phyloP scores from a whole-genome alignment of 1,140 invertebrate species.

The Monomorium pharaonis region DNA sequence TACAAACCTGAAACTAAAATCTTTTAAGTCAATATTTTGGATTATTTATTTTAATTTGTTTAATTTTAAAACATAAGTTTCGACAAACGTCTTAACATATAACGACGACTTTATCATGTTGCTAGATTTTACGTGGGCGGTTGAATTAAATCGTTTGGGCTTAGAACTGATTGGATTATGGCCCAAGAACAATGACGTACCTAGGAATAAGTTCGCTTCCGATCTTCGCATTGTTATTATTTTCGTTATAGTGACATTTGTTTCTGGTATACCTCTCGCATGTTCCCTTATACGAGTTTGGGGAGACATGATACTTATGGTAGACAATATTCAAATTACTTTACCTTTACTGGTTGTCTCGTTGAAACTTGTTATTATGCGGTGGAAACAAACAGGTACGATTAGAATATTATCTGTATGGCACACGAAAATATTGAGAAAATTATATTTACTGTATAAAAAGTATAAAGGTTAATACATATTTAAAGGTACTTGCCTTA shows the following conservation, averaged over 20 bases:
- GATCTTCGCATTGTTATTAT: conserved; percentile 26
- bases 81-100: not conserved
- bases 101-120: not conserved
- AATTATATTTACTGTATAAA: not conserved
- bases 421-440: not conserved
- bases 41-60: not conserved
- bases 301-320: conserved; percentile 25
- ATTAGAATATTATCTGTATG: not conserved
- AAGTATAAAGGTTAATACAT: not conserved
- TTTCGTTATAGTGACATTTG: conserved; percentile 23
- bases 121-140: conserved; percentile 29
- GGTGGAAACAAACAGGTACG: conserved; percentile 35
- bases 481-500: not conserved
- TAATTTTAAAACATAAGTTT: not conserved
- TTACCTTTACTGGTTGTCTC: conserved; percentile 5
- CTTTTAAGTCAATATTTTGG: not conserved
- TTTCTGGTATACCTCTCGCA: not conserved
- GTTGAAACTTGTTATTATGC: conserved; percentile 34
- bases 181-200: not conserved
- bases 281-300: conserved; percentile 17
- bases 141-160: conserved; percentile 29
- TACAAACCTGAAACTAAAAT: not conserved
- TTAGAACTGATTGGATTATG: conserved; percentile 26
- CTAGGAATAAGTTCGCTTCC: conserved; percentile 1
- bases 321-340: conserved; percentile 39